These are phyloP conservation scores for Cephus nigrinus DNA, from an alignment of 2,888 invertebrate species.

Conservation along the genomic window DNA sequence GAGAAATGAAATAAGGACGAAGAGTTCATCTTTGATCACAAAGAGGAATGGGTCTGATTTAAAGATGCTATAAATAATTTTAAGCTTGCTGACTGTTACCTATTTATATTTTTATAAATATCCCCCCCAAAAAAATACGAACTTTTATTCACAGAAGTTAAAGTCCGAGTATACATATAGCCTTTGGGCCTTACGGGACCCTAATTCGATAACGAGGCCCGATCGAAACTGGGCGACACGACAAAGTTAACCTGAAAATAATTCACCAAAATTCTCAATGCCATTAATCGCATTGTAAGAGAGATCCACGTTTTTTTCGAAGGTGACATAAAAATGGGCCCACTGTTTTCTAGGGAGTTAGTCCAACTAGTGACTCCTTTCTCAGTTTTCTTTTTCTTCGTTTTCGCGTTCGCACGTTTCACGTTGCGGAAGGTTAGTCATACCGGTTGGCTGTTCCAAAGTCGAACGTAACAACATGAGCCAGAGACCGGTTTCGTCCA, in stretches of 20 bases:
- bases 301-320: neutral
- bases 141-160: neutral
- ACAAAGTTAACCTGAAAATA: neutral
- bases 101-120: neutral
- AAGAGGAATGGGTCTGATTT: neutral
- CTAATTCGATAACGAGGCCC: neutral
- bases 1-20: neutral
- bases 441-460: constrained; percentile 50
- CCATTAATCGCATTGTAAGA: neutral
- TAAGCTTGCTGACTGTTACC: neutral
- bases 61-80: neutral
- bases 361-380: neutral
- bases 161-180: neutral
- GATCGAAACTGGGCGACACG: neutral
- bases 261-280: neutral
- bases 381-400: constrained; percentile 28
- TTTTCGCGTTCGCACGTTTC: constrained; percentile 34
- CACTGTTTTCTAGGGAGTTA: constrained; percentile 2
- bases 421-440: constrained; percentile 56
- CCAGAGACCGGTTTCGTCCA: constrained; percentile 50
- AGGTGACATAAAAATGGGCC: neutral
- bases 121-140: too few species aligned
- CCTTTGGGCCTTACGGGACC: too few species aligned
- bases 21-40: too few species aligned
- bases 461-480: constrained; percentile 30